phyloP scores from a whole-genome alignment of 2,888 invertebrate species.

The Diogma glabrata region DNA sequence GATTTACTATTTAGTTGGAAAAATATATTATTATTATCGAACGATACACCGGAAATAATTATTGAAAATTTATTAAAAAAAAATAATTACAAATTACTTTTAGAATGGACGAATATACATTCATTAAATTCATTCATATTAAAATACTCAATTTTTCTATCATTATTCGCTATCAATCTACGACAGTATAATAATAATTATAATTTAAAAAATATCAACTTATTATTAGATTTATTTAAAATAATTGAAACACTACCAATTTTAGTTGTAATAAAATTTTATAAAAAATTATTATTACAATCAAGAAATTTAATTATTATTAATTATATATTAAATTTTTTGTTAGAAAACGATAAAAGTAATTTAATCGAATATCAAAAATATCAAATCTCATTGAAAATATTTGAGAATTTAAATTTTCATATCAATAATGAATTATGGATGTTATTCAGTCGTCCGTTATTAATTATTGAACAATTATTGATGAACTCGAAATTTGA shows the following conservation, averaged over 20 bases:
- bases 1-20: slow-evolving; percentile 50
- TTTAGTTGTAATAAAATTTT: slow-evolving; percentile 46
- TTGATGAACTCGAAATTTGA: slow-evolving; percentile 78
- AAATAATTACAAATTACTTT: slow-evolving; percentile 43
- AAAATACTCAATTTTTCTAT: slow-evolving; percentile 22
- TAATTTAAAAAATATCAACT: background rate
- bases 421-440: slow-evolving; percentile 48
- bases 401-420: slow-evolving; percentile 47
- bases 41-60: slow-evolving; percentile 29
- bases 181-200: background rate
- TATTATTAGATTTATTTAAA: background rate
- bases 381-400: slow-evolving; percentile 53
- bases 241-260: slow-evolving; percentile 47
- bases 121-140: slow-evolving; percentile 44
- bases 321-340: slow-evolving; percentile 50
- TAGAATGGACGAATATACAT: slow-evolving; percentile 58
- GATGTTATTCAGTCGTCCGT: slow-evolving; percentile 54
- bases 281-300: slow-evolving; percentile 49
- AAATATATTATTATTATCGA: slow-evolving; percentile 39
- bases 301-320: slow-evolving; percentile 50
- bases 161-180: slow-evolving; percentile 3
- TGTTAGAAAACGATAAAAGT: slow-evolving; percentile 40
- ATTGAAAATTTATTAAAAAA: slow-evolving; percentile 27
- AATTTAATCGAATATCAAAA: slow-evolving; percentile 44
- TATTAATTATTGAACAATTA: slow-evolving; percentile 71